Evolutionary conservation across 2,797 vertebrate species (phyloP).

Genomic region (Amblyopsis hoosieri): DNA sequence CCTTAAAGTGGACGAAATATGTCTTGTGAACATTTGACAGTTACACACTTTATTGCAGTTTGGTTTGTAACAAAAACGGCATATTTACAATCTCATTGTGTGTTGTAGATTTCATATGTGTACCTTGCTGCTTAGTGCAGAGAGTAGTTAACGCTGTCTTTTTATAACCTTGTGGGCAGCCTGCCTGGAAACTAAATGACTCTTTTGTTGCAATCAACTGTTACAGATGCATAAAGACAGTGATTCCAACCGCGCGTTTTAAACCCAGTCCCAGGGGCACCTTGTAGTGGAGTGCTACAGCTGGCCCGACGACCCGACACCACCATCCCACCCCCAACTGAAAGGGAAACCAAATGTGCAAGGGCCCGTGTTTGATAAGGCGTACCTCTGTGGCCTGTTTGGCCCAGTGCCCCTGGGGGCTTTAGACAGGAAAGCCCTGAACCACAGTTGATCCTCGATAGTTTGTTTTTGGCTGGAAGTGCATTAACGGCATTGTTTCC

Average conservation of each 20-base stretch:
- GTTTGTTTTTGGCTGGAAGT: slow-evolving; percentile 64
- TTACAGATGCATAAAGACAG: slow-evolving; percentile 59
- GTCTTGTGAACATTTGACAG: not conserved
- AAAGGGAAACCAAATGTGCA: slow-evolving; percentile 24
- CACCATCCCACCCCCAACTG: slow-evolving; percentile 43
- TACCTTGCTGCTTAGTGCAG: slow-evolving; percentile 19
- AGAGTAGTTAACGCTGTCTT: slow-evolving; percentile 8
- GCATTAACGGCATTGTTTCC: slow-evolving; percentile 57
- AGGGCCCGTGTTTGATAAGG: slow-evolving; percentile 53
- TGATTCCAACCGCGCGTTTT: slow-evolving; percentile 45
- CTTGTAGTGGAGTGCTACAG: slow-evolving; percentile 45
- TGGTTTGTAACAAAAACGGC: not conserved
- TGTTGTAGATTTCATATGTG: not conserved
- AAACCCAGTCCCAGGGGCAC: slow-evolving; percentile 44
- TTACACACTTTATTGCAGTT: not conserved
- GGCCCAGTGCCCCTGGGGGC: slow-evolving; percentile 47
- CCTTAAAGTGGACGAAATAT: not conserved
- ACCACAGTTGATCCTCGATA: slow-evolving; percentile 49
- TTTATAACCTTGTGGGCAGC: slow-evolving; percentile 20
- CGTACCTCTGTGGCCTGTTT: slow-evolving; percentile 46
- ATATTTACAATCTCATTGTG: not conserved
- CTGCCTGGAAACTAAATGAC: slow-evolving; percentile 26
- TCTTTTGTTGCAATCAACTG: slow-evolving; percentile 32
- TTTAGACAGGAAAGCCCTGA: slow-evolving; percentile 35
- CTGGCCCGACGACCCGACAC: slow-evolving; percentile 6